These are phyloP conservation scores for Danio aesculapii DNA, from an alignment of 2,797 vertebrate species.

Conservation along the genomic window DNA sequence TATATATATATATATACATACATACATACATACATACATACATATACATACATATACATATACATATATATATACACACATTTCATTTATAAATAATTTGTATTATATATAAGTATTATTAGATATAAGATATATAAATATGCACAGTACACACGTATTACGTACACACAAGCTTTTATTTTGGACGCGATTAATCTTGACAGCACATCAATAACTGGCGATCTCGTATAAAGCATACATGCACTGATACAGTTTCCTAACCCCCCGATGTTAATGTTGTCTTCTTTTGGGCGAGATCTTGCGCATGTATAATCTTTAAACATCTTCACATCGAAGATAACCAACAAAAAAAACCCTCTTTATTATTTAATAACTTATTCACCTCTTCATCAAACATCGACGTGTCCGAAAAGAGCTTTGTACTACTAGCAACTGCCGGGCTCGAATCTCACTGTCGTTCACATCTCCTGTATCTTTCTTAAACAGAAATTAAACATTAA, in stretches of 20 bases:
- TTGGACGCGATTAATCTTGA: no score
- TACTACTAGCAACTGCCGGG: constrained; percentile 82
- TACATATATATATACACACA: no score
- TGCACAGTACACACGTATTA: no score
- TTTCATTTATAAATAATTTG: no score
- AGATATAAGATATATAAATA: no score
- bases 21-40: no score
- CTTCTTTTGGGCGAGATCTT: constrained; percentile 77
- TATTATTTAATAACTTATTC: constrained; percentile 94
- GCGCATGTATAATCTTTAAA: constrained; percentile 92
- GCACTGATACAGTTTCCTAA: neutral
- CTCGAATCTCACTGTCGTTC: constrained; percentile 69
- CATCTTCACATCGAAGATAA: constrained; percentile 78
- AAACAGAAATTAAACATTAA: constrained; percentile 21
- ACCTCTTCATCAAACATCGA: constrained; percentile 82
- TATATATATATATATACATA: no score
- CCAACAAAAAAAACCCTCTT: constrained; percentile 72
- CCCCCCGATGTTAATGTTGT: neutral
- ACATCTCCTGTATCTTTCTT: constrained; percentile 36
- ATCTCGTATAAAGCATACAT: constrained; percentile 1
- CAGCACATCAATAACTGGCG: neutral
- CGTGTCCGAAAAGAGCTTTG: constrained; percentile 74
- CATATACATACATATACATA: no score
- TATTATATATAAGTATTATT: no score
- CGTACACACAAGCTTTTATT: no score